phyloP scores from a whole-genome alignment of 2,113 vertebrate genomes.

The Eidolon helvum region DNA sequence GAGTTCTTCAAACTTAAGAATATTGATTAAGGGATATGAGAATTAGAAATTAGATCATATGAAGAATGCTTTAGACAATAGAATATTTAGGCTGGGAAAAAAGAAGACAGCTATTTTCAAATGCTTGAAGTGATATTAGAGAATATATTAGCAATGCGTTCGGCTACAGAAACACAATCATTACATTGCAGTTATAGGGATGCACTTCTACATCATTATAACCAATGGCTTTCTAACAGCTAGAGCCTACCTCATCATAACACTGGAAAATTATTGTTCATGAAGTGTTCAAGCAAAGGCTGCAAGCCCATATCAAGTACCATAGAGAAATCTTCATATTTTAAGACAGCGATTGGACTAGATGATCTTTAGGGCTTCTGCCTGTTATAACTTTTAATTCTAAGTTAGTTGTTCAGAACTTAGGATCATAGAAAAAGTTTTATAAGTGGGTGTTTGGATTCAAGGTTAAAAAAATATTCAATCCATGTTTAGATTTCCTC shows the following conservation, averaged over 20 bases:
- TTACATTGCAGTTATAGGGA: not conserved
- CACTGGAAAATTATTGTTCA: not conserved
- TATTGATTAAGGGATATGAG: not conserved
- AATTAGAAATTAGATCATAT: not conserved
- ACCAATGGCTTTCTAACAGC: not conserved
- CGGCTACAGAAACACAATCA: not conserved
- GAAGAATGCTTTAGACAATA: not conserved
- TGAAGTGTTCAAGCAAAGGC: not conserved
- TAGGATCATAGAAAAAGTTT: not conserved
- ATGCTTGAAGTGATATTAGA: not conserved
- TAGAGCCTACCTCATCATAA: too few relatives aligned
- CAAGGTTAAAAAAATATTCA: not conserved
- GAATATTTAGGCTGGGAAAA: not conserved
- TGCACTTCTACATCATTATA: not conserved
- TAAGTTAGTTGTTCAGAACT: not conserved
- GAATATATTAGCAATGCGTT: not conserved
- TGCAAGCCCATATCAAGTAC: not conserved
- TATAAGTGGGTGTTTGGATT: not conserved
- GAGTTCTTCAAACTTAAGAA: not conserved
- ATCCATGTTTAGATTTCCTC: not conserved
- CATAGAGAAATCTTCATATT: not conserved
- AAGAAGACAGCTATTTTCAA: not conserved
- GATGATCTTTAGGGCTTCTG: not conserved
- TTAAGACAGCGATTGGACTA: not conserved
- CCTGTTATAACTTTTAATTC: not conserved